Evolutionary conservation across 2,888 invertebrate genomes (phyloP), one percentile per base, ranked within the genome.

Genomic region (Tachina lurida): DNA sequence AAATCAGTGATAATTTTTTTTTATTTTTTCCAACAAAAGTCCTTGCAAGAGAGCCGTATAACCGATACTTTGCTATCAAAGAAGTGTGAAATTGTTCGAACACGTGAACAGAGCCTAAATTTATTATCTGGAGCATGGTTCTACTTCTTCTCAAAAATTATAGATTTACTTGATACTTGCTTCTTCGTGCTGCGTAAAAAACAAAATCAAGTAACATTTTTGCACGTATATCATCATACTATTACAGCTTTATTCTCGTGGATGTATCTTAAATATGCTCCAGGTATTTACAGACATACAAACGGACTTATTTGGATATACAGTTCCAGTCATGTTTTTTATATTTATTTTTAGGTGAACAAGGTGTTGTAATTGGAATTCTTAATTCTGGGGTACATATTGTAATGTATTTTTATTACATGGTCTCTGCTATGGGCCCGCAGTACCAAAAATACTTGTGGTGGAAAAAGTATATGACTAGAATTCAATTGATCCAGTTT

Each of bases 181-280:
- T 98, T 98, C 93, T 98, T 98, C 91, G 97, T 98, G 10, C 92
- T 98, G 88, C 94, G 98, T 68, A 98, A 98, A 93, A 98, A 98
- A 93, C 96, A 97, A 89, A 95, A 95, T 77, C 98, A 98, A 93
- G 96, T 98, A 39, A 95, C 97, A 0, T 96, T 97, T 91, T 94
- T 98, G 19, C 98, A 98, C 90, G 95, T 98, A 15, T 98, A 97
- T 90, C 98, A 98, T 92, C 98, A 98, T 91, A 94, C 95, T 3
- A 94, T 96, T 91, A 97, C 96, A 93, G 97, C 96, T 39, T 93
- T 96, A 84, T 95, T 96, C 91, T 95, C 95, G 1, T 97, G 97
- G 97, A 95, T 96, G 22, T 97, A 96, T 68, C 93, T 95, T 31
- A 96, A 96, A 92, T 97, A 95, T 91, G 93, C 96, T 79, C 96